These are phyloP conservation scores for Paracyclopina nana DNA, from an alignment of 1,140 invertebrate species.

Conservation along the genomic window DNA sequence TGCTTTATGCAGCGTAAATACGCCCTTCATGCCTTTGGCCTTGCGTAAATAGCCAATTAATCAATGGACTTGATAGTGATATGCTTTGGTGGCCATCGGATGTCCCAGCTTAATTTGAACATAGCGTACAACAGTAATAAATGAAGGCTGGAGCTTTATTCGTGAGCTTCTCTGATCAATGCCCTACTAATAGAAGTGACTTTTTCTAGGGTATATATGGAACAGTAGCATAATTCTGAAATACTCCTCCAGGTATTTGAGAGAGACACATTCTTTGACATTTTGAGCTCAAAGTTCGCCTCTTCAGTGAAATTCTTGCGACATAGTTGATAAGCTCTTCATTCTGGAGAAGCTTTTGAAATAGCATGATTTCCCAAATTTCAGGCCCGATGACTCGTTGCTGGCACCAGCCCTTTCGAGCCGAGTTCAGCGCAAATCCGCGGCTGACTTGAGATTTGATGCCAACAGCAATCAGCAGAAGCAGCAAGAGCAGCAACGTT, in stretches of 20 bases:
- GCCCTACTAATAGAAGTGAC: no score
- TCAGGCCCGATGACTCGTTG: no score
- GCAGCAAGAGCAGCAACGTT: neutral
- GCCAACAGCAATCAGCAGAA: neutral
- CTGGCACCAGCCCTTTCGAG: neutral
- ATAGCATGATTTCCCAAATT: no score
- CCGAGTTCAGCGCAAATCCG: neutral
- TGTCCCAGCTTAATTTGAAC: neutral
- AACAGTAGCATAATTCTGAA: no score
- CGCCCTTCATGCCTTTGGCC: neutral
- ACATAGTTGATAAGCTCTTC: neutral
- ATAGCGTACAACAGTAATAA: neutral
- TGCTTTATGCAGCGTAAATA: no score
- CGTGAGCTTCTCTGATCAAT: no score
- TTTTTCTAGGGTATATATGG: no score
- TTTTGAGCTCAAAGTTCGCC: no score
- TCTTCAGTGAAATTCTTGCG: neutral
- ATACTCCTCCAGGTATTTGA: no score
- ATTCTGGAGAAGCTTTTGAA: no score
- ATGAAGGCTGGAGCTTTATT: neutral
- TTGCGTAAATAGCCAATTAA: neutral
- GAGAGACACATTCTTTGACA: no score
- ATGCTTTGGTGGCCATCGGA: neutral
- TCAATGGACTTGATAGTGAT: neutral
- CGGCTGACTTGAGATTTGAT: neutral